Base-by-base conservation (phyloP, 64 coral and sea anemone species). In the Platygyra sinensis region DNA sequence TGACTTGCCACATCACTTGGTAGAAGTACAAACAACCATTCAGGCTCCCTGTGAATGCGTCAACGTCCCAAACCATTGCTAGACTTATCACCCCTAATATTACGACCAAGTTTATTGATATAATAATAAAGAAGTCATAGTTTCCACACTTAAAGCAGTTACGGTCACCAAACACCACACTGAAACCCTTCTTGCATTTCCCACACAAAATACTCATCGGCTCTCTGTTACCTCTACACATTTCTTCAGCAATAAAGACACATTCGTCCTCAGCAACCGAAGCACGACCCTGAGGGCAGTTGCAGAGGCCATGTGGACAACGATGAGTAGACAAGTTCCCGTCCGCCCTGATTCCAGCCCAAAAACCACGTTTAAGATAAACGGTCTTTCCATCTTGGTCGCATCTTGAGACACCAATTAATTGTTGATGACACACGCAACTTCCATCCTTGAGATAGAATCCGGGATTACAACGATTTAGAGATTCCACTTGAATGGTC, bases 21-120 rank as follows among this genome's bases (percentile, higher is more conserved):
- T n/a, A 95, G 59, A 89, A 95, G 27, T 92, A 95, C 2, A 95
- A 52, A 17, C 57, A 92, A 67, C 72, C 94, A 33, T 89, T 95
- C 4, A 95, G 78, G 30, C 76, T 73, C 2, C 94, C 89, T 20
- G 94, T 92, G 80, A 95, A 95, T 10, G 72, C 85, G n/a, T 92
- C 89, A 0, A 95, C 28, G 16, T 95, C 87, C 0, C 92, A 13
- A 5, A 87, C 50, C 94, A 96, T 96, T 10, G 42, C 59, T 8
- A n/a, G 1, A 62, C 89, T n/a, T 8, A 96, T 75, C 10, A 85
- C 9, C 27, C 8, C 62, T 0, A 69, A 51, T 0, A 71, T 50
- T 22, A 71, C 0, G 3, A 13, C 63, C 62, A 69, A 12, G 33
- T 28, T 18, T 4, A 85, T 22, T 15, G 24, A 10, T 3, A 51